These are phyloP conservation scores for Aix galericulata DNA, from an alignment of 2,113 vertebrate species.

Conservation along the genomic window DNA sequence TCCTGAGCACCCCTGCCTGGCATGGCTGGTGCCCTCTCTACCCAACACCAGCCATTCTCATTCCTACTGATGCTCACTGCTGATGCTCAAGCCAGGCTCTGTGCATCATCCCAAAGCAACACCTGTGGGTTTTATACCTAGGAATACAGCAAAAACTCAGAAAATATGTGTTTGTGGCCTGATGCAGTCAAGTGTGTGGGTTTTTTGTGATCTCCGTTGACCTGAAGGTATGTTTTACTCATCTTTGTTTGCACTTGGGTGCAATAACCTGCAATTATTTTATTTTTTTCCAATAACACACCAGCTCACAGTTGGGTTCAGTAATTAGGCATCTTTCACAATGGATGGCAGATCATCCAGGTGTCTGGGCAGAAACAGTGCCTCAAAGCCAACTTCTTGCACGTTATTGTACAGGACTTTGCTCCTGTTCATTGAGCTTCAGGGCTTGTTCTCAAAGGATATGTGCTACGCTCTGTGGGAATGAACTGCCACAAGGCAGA, in stretches of 20 bases:
- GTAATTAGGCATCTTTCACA: background rate
- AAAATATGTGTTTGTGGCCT: background rate
- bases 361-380: background rate
- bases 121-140: background rate
- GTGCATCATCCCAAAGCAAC: background rate
- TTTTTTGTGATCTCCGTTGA: background rate
- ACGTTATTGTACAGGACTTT: background rate
- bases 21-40: background rate
- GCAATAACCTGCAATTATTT: background rate
- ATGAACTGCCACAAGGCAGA: background rate
- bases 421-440: background rate
- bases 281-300: background rate
- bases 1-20: background rate
- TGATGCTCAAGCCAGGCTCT: background rate
- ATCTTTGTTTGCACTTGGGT: background rate
- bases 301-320: background rate
- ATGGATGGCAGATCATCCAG: background rate
- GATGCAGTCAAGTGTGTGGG: background rate
- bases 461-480: background rate
- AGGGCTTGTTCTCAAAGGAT: background rate
- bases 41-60: background rate
- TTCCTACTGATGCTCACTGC: background rate
- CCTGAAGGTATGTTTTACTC: background rate
- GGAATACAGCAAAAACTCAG: background rate
- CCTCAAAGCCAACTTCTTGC: background rate